phyloP scores from a whole-genome alignment of 2,113 vertebrate genomes.

The Proterorhinus semilunaris region DNA sequence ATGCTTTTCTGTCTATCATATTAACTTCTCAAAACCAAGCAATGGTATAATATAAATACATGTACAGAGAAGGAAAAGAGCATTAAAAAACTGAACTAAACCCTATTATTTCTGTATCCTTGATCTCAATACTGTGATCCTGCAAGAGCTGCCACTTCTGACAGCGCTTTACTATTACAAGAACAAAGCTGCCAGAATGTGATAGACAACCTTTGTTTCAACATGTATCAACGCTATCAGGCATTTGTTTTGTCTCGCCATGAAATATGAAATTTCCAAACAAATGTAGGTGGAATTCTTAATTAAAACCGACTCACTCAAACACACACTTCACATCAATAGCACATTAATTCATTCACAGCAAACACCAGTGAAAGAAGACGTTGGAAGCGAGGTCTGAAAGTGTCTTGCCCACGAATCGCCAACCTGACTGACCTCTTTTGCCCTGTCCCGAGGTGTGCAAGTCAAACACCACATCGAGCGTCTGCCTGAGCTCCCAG shows the following conservation, averaged over 20 bases:
- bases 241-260: neutral
- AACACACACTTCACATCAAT: too few species aligned
- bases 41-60: neutral
- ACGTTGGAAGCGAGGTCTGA: neutral
- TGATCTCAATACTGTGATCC: neutral
- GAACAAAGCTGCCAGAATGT: neutral
- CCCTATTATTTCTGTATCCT: neutral
- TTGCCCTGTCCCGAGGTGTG: slow-evolving; percentile 86
- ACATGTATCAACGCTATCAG: neutral
- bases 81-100: neutral
- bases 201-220: neutral
- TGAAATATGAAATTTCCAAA: neutral
- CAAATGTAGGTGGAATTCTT: neutral
- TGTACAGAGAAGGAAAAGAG: neutral
- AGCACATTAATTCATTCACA: neutral
- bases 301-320: neutral
- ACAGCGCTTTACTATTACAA: neutral
- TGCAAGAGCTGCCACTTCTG: neutral
- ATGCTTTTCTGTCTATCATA: neutral
- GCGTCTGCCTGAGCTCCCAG: slow-evolving; percentile 94
- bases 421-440: slow-evolving; percentile 77
- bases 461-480: slow-evolving; percentile 92
- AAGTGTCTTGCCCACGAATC: neutral
- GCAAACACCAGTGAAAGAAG: neutral
- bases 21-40: neutral